Percentiles rank a stretch among this genome's conserved stretches.
phyloP scores from a whole-genome alignment of 2,113 vertebrate species.

The Colistium nudipinnis region DNA sequence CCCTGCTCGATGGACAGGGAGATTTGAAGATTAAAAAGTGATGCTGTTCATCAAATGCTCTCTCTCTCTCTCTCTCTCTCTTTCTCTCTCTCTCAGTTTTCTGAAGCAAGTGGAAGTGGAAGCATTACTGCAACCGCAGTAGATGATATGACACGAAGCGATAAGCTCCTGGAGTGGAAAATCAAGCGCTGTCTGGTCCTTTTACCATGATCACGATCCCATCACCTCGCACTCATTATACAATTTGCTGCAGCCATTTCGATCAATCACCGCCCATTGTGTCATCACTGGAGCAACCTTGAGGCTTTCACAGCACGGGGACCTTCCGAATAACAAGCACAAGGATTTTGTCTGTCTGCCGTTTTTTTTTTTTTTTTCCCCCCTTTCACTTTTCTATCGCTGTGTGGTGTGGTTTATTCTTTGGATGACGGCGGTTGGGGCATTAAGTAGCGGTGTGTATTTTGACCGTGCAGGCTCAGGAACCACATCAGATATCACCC shows the following conservation, averaged over 20 bases:
- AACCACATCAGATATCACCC: neutral
- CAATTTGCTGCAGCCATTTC: slow-evolving; percentile 64
- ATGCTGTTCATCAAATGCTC: too few relatives aligned
- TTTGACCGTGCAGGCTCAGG: neutral
- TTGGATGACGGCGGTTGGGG: slow-evolving; percentile 3
- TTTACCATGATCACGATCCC: slow-evolving; percentile 58
- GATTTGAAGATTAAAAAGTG: too few relatives aligned
- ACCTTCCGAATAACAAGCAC: slow-evolving; percentile 33
- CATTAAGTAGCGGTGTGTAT: neutral
- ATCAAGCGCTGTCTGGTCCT: slow-evolving; percentile 54
- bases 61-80: neutral
- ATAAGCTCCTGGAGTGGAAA: slow-evolving; percentile 55
- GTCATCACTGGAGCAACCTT: slow-evolving; percentile 48
- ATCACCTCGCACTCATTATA: slow-evolving; percentile 63
- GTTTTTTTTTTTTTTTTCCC: slow-evolving; percentile 11
- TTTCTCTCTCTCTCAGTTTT: neutral
- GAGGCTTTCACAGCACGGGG: slow-evolving; percentile 32
- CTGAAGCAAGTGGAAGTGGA: slow-evolving; percentile 21
- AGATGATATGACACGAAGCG: slow-evolving; percentile 58
- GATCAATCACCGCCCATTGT: slow-evolving; percentile 59
- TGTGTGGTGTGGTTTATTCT: neutral
- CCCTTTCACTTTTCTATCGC: neutral
- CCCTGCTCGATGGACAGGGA: too few relatives aligned
- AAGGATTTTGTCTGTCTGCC: slow-evolving; percentile 28
- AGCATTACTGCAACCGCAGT: slow-evolving; percentile 30